These are phyloP conservation scores for Anthonomus grandis DNA, from an alignment of 1,140 invertebrate genomes.

Conservation along the genomic window DNA sequence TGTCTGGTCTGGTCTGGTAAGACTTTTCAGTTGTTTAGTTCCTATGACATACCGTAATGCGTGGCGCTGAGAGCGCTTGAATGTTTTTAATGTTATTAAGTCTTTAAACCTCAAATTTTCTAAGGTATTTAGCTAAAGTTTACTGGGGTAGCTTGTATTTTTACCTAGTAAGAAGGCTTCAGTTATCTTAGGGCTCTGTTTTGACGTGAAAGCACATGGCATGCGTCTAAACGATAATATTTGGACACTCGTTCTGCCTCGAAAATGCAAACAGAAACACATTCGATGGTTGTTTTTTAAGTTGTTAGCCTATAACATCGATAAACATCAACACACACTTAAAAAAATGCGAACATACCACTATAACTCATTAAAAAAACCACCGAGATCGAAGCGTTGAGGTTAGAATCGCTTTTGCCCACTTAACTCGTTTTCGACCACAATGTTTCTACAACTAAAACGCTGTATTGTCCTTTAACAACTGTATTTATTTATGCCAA, in stretches of 20 bases:
- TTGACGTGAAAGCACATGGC: slow-evolving; percentile 27
- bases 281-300: slow-evolving; percentile 24
- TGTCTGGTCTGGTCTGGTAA: slow-evolving; percentile 16
- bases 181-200: slow-evolving; percentile 19
- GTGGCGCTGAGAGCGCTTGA: slow-evolving; percentile 17
- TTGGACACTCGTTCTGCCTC: slow-evolving; percentile 23
- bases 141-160: slow-evolving; percentile 17
- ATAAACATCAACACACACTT: slow-evolving; percentile 30
- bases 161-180: slow-evolving; percentile 29
- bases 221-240: slow-evolving; percentile 27
- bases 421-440: slow-evolving; percentile 11
- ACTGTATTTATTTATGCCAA: not conserved
- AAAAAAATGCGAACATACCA: slow-evolving; percentile 26
- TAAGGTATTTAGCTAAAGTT: slow-evolving; percentile 17
- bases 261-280: slow-evolving; percentile 30
- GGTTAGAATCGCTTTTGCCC: slow-evolving; percentile 26
- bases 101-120: slow-evolving; percentile 18
- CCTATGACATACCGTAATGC: slow-evolving; percentile 19
- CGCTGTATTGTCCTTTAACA: not conserved
- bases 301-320: slow-evolving; percentile 26
- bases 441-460: slow-evolving; percentile 6
- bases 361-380: slow-evolving; percentile 22
- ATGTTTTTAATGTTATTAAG: slow-evolving; percentile 19
- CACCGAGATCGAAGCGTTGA: slow-evolving; percentile 18
- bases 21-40: slow-evolving; percentile 18